Conservation (phyloP, 2,797 vertebrate species). For the Pseudomugil tenellus region DNA sequence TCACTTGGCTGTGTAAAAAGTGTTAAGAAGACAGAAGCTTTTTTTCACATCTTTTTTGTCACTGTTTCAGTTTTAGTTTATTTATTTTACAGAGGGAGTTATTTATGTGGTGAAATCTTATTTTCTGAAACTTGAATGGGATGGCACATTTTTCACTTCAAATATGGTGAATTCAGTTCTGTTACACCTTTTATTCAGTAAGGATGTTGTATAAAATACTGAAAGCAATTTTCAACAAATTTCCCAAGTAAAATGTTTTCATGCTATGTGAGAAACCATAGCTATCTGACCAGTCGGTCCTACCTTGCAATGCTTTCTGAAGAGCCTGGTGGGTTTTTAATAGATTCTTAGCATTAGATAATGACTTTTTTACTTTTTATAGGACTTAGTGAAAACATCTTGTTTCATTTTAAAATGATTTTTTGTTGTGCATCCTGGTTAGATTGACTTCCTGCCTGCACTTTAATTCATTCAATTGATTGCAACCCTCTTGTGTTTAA, state of each 20-base stretch:
- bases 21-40: conserved; percentile 54
- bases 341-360: not conserved
- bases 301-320: not conserved
- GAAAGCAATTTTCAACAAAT: not conserved
- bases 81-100: conserved; percentile 10
- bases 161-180: not conserved
- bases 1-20: conserved; percentile 63
- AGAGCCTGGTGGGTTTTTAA: not conserved
- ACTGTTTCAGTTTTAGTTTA: conserved; percentile 33
- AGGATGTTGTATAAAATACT: not conserved
- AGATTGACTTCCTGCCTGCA: not conserved
- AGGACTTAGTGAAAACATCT: not conserved
- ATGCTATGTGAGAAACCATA: not conserved
- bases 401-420: not conserved
- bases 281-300: no score
- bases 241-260: not conserved
- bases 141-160: not conserved
- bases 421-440: not conserved
- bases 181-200: conserved; percentile 1
- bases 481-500: not conserved
- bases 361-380: not conserved
- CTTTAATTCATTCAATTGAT: not conserved
- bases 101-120: not conserved
- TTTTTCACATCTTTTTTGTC: conserved; percentile 25
- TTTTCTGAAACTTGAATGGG: conserved; percentile 13